Conservation (phyloP, 1,140 invertebrate species). For the Dendrolimus kikuchii region DNA sequence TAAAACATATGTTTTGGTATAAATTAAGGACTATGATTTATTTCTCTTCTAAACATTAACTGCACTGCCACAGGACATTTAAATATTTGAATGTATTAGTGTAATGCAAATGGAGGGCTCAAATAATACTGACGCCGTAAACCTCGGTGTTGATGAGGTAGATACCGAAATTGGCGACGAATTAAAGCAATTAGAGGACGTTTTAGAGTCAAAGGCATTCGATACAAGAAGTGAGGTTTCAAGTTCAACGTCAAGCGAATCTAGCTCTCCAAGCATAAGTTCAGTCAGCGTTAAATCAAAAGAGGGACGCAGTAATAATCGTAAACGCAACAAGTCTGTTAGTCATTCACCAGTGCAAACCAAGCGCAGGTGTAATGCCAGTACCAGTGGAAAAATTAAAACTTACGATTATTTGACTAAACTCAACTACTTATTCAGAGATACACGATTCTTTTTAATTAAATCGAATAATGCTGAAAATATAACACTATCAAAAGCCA, state of each 20-base stretch:
- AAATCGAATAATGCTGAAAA: constrained; percentile 99
- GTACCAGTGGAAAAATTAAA: constrained; percentile 69
- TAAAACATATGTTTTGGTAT: too few species aligned
- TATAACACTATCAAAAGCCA: constrained; percentile 93
- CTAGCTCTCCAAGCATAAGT: constrained; percentile 81
- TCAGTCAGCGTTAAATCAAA: constrained; percentile 75
- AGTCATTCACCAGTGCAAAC: constrained; percentile 69
- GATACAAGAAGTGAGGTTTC: constrained; percentile 88
- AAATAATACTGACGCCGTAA: constrained; percentile 76
- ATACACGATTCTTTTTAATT: constrained; percentile 96
- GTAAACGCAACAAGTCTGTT: constrained; percentile 67
- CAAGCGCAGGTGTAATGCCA: constrained; percentile 68
- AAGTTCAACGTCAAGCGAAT: constrained; percentile 78
- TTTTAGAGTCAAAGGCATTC: constrained; percentile 63
- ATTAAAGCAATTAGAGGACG: constrained; percentile 77
- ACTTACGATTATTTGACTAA: constrained; percentile 90
- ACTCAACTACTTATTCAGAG: constrained; percentile 95
- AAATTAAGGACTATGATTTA: too few species aligned
- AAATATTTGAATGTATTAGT: constrained; percentile 1
- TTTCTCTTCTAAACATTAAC: too few species aligned
- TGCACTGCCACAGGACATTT: not conserved
- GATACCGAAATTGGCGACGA: constrained; percentile 82
- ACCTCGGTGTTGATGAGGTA: constrained; percentile 79
- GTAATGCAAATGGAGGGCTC: constrained; percentile 64
- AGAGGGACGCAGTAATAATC: constrained; percentile 64